Evolutionary conservation across 2,113 vertebrate genomes (phyloP), one percentile per base, ranked within the genome.

Genomic region (Geothlypis trichas): DNA sequence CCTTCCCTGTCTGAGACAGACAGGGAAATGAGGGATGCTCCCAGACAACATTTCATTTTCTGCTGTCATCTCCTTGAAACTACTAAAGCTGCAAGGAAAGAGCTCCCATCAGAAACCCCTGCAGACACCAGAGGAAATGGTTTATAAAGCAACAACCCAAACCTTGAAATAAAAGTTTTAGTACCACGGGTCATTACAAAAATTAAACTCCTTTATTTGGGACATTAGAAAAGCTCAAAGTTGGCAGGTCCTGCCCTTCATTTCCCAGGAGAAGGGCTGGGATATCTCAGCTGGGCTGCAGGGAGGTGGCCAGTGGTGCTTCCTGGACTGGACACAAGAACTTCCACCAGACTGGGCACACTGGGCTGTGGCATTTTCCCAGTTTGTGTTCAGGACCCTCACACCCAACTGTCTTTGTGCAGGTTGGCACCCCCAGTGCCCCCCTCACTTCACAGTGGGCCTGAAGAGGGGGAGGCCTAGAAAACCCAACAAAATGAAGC

Each of bases 121-220:
- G 27, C 52, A 22, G 39, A 19, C 31, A 22, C 7, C 30, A 16
- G 21, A 39, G 63, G 37, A 37, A 72, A 63, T 1, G 21, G 39
- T 5, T 75, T 12, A 3, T 2, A 4, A 52, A 37, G 54, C 33
- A n/a, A 12, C 8, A n/a, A 55, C 31, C 30, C 62, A 17, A 47
- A 1, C 62, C 47, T 11, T 3, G 15, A 63, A 76, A 65, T 22
- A 7, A 73, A 77, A 77, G 89, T 3, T 44, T 52, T 9, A 18
- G 49, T 9, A 30, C 55, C 59, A 57, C 51, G 59, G 42, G 20
- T 58, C 39, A 9, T 55, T 90, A 65, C 14, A 76, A 91, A 87
- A 85, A 63, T 41, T 55, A 47, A 87, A 67, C 79, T 72, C 39
- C 57, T 97, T 96, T 97, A 95, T 97, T 96, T 55, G 68, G 31